Percentiles rank a stretch among this genome's conserved stretches.
These are phyloP conservation scores for Stramonita haemastoma DNA, from an alignment of 2,888 invertebrate species.

Conservation along the genomic window DNA sequence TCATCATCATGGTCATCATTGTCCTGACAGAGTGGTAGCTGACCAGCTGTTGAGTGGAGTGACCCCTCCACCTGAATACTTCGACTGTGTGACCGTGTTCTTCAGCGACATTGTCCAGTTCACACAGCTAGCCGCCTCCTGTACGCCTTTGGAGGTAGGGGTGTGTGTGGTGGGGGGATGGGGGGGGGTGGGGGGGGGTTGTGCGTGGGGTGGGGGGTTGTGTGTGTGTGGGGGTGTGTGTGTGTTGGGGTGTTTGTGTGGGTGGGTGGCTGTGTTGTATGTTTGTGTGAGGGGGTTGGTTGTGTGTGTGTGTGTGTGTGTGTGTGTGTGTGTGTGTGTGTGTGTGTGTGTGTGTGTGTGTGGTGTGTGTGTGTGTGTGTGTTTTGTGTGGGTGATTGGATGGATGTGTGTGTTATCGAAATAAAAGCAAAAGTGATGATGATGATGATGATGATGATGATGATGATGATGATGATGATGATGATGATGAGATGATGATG, in stretches of 20 bases:
- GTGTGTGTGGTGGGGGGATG: not conserved
- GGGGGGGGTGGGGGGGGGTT: not conserved
- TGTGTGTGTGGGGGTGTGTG: not conserved
- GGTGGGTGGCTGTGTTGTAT: not conserved
- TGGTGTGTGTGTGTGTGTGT: not conserved
- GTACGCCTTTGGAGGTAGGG: not conserved
- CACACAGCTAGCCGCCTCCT: not conserved
- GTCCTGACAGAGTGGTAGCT: not conserved
- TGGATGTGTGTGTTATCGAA: no score
- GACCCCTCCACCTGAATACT: not conserved
- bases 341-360: not conserved
- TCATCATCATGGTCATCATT: not conserved
- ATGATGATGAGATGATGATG: no score
- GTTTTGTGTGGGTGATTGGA: not conserved
- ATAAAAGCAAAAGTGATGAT: no score
- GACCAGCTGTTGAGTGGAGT: constrained; percentile 11
- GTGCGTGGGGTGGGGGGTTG: not conserved
- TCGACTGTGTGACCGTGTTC: constrained; percentile 26
- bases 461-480: no score
- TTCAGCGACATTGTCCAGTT: constrained; percentile 26
- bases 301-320: not conserved
- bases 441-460: no score
- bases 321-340: not conserved
- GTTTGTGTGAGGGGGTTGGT: not conserved
- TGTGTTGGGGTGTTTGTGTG: not conserved